A percentile compares a stretch with the other conserved stretches of the same genome.
phyloP scores from a whole-genome alignment of 2,888 invertebrate species.

The Furcula furcula region DNA sequence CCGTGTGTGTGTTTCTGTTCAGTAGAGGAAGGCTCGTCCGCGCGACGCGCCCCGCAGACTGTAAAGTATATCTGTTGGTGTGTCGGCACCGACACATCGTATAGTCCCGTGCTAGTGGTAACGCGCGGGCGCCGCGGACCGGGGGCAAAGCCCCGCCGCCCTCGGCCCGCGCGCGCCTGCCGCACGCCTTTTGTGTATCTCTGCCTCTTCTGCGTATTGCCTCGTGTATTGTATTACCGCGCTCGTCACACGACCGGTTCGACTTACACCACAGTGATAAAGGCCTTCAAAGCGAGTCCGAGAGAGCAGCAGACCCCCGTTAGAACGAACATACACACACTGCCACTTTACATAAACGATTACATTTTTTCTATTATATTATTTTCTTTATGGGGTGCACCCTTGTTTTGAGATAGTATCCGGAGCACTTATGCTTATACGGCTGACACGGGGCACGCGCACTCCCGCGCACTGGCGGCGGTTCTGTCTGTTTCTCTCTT shows the following conservation, averaged over 20 bases:
- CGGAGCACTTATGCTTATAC: conserved; percentile 74
- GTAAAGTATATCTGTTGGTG: conserved; percentile 74
- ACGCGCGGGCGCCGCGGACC: conserved; percentile 64
- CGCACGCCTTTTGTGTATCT: conserved; percentile 70
- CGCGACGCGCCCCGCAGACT: conserved; percentile 73
- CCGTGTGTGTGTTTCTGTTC: conserved; percentile 81
- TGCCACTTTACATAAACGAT: conserved; percentile 71
- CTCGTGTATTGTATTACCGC: conserved; percentile 61
- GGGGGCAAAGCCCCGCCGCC: conserved; percentile 53
- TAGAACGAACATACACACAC: conserved; percentile 77
- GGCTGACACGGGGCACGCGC: conserved; percentile 74
- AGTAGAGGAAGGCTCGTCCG: conserved; percentile 78
- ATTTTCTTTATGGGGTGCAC: conserved; percentile 67
- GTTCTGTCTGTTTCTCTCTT: conserved; percentile 83
- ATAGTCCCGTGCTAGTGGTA: conserved; percentile 70
- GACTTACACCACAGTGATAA: conserved; percentile 77
- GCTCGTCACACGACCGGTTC: conserved; percentile 58
- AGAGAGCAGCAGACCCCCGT: conserved; percentile 83
- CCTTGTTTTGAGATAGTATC: conserved; percentile 57
- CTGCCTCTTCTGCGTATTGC: conserved; percentile 73
- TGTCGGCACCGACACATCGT: conserved; percentile 62
- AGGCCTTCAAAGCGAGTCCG: conserved; percentile 81
- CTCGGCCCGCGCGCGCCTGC: conserved; percentile 63
- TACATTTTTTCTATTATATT: conserved; percentile 54
- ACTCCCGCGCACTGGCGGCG: conserved; percentile 78